Evolutionary conservation across 53 echinoderm and acorn worm genomes (phyloP).

Genomic region (Apostichopus leukothele): DNA sequence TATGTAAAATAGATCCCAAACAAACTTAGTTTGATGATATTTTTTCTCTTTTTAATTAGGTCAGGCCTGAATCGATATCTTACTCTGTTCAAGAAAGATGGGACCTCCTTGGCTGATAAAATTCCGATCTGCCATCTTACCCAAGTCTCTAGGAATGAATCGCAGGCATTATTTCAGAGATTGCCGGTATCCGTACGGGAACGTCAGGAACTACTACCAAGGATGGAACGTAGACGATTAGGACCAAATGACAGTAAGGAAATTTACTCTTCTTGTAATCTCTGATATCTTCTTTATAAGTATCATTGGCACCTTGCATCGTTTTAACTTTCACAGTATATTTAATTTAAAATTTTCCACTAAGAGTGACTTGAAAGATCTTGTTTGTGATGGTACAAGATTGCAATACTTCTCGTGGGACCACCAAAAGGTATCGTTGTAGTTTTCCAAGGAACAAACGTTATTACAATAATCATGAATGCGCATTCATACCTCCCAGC

Average conservation of each 20-base stretch:
- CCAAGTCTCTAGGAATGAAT: slow-evolving; percentile 70
- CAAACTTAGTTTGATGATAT: background rate
- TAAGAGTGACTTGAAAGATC: too few species aligned
- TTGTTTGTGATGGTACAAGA: too few species aligned
- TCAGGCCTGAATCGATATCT: slow-evolving; percentile 86
- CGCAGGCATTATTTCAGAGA: slow-evolving; percentile 83
- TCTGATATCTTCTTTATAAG: background rate
- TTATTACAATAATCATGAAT: too few species aligned
- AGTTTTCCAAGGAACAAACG: too few species aligned
- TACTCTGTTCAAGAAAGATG: slow-evolving; percentile 81
- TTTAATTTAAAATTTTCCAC: too few species aligned
- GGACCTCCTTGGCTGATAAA: slow-evolving; percentile 57
- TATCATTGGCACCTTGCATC: too few species aligned
- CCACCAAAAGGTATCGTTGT: too few species aligned
- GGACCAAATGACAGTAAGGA: slow-evolving; percentile 60
- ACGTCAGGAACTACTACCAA: slow-evolving; percentile 78
- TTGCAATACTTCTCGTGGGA: too few species aligned
- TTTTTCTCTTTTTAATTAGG: slow-evolving; percentile 44
- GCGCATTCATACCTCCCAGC: too few species aligned
- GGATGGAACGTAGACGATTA: slow-evolving; percentile 70
- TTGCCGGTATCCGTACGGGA: slow-evolving; percentile 79
- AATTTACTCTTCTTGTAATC: background rate
- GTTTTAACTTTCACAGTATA: too few species aligned
- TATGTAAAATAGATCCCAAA: too few species aligned
- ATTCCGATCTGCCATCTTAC: slow-evolving; percentile 67